phyloP scores from a whole-genome alignment of 2,113 vertebrate genomes.

The mouse (Mus musculus) region DNA sequence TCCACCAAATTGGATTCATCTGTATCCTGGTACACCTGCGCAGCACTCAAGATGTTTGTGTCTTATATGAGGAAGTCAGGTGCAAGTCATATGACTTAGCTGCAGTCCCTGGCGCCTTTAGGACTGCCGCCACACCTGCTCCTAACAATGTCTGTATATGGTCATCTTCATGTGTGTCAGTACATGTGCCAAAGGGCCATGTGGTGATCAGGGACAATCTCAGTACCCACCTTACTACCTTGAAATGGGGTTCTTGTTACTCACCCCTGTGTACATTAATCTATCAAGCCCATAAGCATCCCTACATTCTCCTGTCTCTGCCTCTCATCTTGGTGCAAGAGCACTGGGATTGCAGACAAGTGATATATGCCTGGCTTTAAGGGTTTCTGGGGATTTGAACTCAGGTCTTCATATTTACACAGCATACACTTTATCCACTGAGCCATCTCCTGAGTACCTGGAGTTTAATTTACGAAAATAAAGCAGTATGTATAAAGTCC shows the following conservation, averaged over 20 bases:
- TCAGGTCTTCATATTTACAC: neutral
- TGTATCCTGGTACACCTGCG: no score
- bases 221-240: neutral
- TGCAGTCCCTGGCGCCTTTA: no score
- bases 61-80: no score
- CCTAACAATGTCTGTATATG: no score
- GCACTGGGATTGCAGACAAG: neutral
- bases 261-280: neutral
- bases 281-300: neutral
- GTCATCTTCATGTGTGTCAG: neutral
- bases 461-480: slow-evolving; percentile 31
- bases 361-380: neutral
- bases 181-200: neutral
- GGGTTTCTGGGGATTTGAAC: neutral
- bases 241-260: neutral
- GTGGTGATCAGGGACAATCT: neutral
- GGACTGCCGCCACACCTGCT: no score
- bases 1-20: no score
- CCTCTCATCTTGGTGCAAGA: neutral
- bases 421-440: neutral
- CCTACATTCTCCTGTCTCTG: neutral
- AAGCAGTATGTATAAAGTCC: slow-evolving; percentile 26
- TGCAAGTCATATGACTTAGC: no score
- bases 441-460: neutral
- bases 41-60: no score